phyloP scores from a whole-genome alignment of 2,113 vertebrate genomes.

The Phrynosoma blainvillii region DNA sequence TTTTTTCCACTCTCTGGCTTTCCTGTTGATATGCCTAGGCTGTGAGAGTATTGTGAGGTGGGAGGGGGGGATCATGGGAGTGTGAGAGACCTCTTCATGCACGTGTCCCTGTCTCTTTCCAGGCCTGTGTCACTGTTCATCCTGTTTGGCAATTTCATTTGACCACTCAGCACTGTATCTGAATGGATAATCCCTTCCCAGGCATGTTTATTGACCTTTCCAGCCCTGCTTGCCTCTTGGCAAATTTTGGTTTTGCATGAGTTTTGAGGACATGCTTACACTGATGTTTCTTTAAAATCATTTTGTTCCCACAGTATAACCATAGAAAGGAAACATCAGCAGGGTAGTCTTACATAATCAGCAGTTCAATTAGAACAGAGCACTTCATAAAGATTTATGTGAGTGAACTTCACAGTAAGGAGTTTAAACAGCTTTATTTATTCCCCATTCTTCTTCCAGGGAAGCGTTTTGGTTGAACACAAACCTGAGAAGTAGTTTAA shows the following conservation, averaged over 20 bases:
- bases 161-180: conserved; percentile 35
- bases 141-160: conserved; percentile 26
- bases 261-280: conserved; percentile 29
- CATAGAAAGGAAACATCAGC: not conserved
- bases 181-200: conserved; percentile 43
- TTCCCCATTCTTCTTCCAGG: not conserved
- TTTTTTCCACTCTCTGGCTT: conserved; percentile 31
- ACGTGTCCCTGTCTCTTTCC: conserved; percentile 36
- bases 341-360: conserved; percentile 11
- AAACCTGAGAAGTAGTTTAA: not conserved
- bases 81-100: conserved; percentile 17
- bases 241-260: conserved; percentile 30
- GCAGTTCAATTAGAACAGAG: not conserved
- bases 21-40: conserved; percentile 5
- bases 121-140: conserved; percentile 30
- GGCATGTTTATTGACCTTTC: conserved; percentile 47
- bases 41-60: conserved; percentile 39
- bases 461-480: not conserved
- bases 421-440: conserved; percentile 1
- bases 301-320: conserved; percentile 23
- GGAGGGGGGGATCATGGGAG: not conserved
- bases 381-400: not conserved
- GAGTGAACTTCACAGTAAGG: not conserved
- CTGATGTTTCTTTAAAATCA: not conserved
- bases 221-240: conserved; percentile 32